Base-by-base conservation (phyloP, 2,113 vertebrate genomes). In the Scomber scombrus region DNA sequence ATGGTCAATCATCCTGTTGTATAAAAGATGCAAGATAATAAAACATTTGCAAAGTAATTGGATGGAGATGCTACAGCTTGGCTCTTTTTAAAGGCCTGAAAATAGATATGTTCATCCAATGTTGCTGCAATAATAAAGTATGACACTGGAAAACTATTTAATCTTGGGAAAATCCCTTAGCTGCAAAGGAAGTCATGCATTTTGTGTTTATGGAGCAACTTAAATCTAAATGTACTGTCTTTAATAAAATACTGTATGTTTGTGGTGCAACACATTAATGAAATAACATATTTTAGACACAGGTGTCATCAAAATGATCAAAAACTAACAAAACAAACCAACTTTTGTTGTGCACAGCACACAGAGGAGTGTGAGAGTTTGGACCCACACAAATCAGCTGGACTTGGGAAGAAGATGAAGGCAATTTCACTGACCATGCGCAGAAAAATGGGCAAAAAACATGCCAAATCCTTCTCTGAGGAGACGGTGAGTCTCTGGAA, bases 341-440 rank as follows among this genome's bases (percentile, higher is more conserved):
- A 8, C 8, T 78, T 7, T 87, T 40, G 34, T 40, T 40, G 34
- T 40, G 0, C 56, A 19, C 88, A 98, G 96, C 29, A 92, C 47
- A 64, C 77, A 69, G 97, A 97, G 34, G 86, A 97, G 73, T 88
- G 74, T 81, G 96, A 96, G 77, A 87, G 52, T 75, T 91, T 85
- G 83, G 96, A 97, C 11, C 85, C 78, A 18, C 79, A 90, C 64
- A 98, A 96, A 93, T 86, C 91, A n/a, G 95, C 93, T 56, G 91
- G 96, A 75, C 77, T 99, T 80, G 93, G 97, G 16, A 98, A 97
- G 93, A 99, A 97, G 93, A 97, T 99, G 97, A 96, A 96, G 89
- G 96, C 94, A 31, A 99, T 99, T 91, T 98, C 98, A 12, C 93
- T 97, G 87, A 99, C 98, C 60, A 98, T 99, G 97, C 96, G 95